A percentile compares a stretch with the other conserved stretches of the same genome.
These are phyloP conservation scores for Drosophila subsilvestris DNA, from an alignment of 2,888 invertebrate species.

Conservation along the genomic window DNA sequence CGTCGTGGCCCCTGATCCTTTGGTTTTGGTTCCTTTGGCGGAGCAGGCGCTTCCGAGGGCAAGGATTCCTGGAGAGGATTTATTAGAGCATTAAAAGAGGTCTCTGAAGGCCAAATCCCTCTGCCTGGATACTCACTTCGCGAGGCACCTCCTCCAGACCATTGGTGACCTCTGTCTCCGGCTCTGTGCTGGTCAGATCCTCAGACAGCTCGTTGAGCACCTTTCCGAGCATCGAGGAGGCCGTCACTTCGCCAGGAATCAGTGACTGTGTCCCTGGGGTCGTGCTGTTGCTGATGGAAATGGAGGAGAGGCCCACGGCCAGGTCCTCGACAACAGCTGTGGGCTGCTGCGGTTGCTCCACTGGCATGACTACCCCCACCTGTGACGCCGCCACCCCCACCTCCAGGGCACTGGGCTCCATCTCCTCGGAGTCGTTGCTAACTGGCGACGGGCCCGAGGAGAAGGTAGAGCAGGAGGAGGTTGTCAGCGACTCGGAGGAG, in stretches of 20 bases:
- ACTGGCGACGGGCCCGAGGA: conserved; percentile 83
- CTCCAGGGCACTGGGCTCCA: conserved; percentile 47
- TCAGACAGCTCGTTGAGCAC: conserved; percentile 75
- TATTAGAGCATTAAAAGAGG: not conserved
- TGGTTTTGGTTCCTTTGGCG: not conserved
- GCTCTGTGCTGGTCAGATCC: conserved; percentile 61
- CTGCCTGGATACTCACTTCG: conserved; percentile 29
- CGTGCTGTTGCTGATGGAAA: conserved; percentile 72
- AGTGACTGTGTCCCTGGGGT: conserved; percentile 71
- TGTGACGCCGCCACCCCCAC: conserved; percentile 7
- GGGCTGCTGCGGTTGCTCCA: not conserved
- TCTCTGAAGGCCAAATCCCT: not conserved
- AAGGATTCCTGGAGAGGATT: not conserved
- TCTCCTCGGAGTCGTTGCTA: conserved; percentile 74
- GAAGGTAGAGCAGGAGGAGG: conserved; percentile 84
- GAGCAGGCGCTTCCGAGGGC: not conserved
- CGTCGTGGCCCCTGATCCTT: conserved; percentile 30
- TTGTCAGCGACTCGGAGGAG: conserved; percentile 82
- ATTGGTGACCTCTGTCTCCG: conserved; percentile 42
- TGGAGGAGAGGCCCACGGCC: conserved; percentile 82
- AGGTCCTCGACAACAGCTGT: conserved; percentile 73
- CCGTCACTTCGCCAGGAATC: conserved; percentile 71
- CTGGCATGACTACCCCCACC: not conserved
- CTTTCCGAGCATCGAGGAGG: conserved; percentile 73
- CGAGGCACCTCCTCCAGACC: conserved; percentile 18